Percentiles rank a stretch among this genome's conserved stretches.
phyloP scores from a whole-genome alignment of 2,113 vertebrate genomes.

The Malurus alboscapulatus region DNA sequence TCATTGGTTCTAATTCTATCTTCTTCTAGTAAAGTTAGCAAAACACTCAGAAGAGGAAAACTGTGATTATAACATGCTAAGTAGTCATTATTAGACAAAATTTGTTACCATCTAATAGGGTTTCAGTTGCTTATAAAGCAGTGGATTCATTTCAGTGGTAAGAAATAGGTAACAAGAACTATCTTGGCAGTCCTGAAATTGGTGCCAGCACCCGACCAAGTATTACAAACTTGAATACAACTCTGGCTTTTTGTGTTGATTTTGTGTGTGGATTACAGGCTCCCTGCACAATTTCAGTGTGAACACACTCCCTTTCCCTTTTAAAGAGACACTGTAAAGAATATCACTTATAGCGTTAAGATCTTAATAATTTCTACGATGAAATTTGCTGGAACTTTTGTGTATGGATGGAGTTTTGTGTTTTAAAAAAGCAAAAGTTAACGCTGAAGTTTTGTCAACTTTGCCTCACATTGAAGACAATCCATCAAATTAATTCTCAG shows the following conservation, averaged over 20 bases:
- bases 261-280: neutral
- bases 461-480: neutral
- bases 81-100: neutral
- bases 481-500: neutral
- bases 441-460: neutral
- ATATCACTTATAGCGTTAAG: rapidly evolving
- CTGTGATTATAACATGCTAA: neutral
- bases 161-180: neutral
- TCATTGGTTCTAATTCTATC: neutral
- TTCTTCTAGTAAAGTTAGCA: neutral
- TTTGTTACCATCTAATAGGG: neutral
- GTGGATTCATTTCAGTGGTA: neutral
- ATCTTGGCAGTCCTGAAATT: neutral
- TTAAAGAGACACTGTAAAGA: neutral
- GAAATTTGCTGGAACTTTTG: neutral
- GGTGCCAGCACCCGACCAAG: neutral
- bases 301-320: neutral
- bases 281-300: neutral
- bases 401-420: neutral
- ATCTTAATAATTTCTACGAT: neutral
- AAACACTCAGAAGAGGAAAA: neutral
- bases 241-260: neutral
- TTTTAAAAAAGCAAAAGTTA: neutral
- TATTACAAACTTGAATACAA: neutral
- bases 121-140: neutral